These are phyloP conservation scores for Zaprionus lineosus DNA, from an alignment of 2,888 invertebrate genomes.

Conservation along the genomic window DNA sequence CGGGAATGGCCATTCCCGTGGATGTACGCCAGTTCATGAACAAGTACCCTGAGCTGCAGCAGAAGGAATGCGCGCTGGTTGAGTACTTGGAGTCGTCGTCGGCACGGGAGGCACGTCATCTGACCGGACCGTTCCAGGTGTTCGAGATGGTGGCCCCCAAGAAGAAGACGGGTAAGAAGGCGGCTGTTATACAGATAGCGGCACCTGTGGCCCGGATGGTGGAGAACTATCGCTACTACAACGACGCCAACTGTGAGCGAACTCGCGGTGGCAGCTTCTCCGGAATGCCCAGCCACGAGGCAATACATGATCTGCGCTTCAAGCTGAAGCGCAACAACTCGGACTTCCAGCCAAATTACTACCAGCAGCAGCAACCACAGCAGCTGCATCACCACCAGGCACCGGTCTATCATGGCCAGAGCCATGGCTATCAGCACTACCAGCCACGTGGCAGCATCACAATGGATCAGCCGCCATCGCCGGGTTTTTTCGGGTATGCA, in stretches of 20 bases:
- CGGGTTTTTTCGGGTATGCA: conserved; percentile 79
- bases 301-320: conserved; percentile 77
- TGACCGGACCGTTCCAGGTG: conserved; percentile 86
- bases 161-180: conserved; percentile 88
- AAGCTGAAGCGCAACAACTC: conserved; percentile 81
- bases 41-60: conserved; percentile 94
- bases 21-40: conserved; percentile 95
- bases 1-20: conserved; percentile 94
- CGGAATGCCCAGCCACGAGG: conserved; percentile 82
- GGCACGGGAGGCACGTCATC: conserved; percentile 90
- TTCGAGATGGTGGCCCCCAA: conserved; percentile 91
- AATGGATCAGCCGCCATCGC: conserved; percentile 46
- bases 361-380: conserved; percentile 62
- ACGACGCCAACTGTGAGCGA: conserved; percentile 82
- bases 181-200: conserved; percentile 82
- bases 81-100: conserved; percentile 95
- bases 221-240: conserved; percentile 86
- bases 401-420: conserved; percentile 55
- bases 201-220: conserved; percentile 85
- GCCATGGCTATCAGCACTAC: conserved; percentile 63
- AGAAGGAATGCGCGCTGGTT: conserved; percentile 93
- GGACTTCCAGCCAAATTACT: conserved; percentile 81
- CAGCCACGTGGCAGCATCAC: conserved; percentile 74
- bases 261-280: conserved; percentile 82
- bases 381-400: conserved; percentile 48